Percentiles rank a stretch among this genome's conserved stretches.
Conservation (phyloP, 2,888 invertebrate genomes). For the Bombylius discolor region DNA sequence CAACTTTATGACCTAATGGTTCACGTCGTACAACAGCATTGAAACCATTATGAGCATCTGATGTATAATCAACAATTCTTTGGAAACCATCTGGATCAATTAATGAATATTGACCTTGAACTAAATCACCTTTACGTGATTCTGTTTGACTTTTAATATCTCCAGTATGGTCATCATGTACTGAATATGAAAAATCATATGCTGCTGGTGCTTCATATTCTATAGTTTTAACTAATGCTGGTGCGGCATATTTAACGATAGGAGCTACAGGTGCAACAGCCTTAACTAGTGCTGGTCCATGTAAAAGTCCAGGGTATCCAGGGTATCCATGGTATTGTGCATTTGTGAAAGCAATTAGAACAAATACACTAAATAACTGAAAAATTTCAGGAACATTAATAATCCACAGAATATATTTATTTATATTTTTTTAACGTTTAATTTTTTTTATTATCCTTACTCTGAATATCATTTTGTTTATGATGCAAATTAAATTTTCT, state of each 20-base stretch:
- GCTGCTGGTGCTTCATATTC: constrained; percentile 34
- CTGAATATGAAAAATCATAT: constrained; percentile 39
- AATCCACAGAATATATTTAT: background rate
- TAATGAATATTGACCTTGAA: constrained; percentile 41
- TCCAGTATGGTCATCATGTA: constrained; percentile 40
- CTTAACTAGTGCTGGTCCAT: constrained; percentile 22
- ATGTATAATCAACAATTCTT: constrained; percentile 42
- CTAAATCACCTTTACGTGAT: constrained; percentile 40
- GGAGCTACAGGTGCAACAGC: constrained; percentile 19
- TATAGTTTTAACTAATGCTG: constrained; percentile 9
- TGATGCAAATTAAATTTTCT: no score
- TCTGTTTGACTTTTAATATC: constrained; percentile 39
- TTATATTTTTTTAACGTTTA: no score
- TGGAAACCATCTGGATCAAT: constrained; percentile 42
- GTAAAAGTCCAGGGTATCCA: background rate
- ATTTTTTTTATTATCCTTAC: background rate
- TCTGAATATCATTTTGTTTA: constrained; percentile 2
- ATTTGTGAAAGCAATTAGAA: constrained; percentile 23
- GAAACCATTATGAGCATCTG: constrained; percentile 42
- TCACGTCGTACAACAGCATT: constrained; percentile 43
- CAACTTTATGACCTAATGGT: constrained; percentile 33
- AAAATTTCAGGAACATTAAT: background rate
- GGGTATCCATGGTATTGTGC: constrained; percentile 14
- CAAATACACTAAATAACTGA: constrained; percentile 25
- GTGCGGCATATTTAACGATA: constrained; percentile 9